phyloP scores from a whole-genome alignment of 2,797 vertebrate genomes.

The Zonotrichia albicollis region DNA sequence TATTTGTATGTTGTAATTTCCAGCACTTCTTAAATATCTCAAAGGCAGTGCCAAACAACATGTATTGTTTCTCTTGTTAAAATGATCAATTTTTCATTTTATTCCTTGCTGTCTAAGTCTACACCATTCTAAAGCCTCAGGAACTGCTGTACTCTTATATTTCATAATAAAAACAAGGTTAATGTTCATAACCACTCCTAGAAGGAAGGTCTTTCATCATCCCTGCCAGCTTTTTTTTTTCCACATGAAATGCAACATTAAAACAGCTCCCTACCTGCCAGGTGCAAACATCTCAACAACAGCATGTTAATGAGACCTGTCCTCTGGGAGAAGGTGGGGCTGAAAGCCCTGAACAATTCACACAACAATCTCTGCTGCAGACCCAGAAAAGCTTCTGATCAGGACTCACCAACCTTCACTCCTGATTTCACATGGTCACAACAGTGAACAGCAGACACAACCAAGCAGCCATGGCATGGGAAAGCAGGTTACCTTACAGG shows the following conservation, averaged over 20 bases:
- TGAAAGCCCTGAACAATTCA: background rate
- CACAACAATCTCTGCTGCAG: background rate
- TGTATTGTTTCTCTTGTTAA: background rate
- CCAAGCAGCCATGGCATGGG: background rate
- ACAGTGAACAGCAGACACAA: background rate
- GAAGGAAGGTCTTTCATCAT: background rate
- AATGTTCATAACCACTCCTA: background rate
- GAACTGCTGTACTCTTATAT: background rate
- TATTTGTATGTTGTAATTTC: background rate
- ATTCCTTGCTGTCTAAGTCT: background rate
- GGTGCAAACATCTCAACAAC: background rate
- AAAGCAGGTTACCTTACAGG: background rate
- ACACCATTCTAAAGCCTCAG: background rate
- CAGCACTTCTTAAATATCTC: background rate
- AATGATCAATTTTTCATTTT: background rate
- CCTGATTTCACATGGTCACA: background rate
- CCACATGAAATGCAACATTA: background rate
- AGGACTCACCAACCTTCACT: background rate
- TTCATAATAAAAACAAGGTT: constrained; percentile 17
- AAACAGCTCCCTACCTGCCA: background rate
- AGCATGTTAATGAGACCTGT: background rate
- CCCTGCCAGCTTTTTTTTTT: background rate
- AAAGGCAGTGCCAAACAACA: background rate
- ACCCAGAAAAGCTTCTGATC: background rate
- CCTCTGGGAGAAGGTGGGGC: background rate